phyloP scores from a whole-genome alignment of 2,797 vertebrate species.

The Sebastes hopkinsi region DNA sequence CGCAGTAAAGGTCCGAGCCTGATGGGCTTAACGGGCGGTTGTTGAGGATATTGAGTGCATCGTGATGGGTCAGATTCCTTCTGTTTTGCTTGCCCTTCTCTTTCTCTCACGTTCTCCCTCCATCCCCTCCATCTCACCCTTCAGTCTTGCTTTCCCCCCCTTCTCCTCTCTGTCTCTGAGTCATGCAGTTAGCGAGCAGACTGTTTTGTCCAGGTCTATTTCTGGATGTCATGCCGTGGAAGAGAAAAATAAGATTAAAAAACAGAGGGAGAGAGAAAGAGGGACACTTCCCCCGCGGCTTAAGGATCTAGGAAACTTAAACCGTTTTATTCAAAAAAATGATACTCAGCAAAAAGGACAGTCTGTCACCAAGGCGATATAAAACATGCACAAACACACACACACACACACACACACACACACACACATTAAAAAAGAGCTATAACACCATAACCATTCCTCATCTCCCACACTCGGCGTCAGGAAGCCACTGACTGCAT shows the following conservation, averaged over 20 bases:
- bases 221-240: conserved; percentile 68
- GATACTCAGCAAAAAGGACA: conserved; percentile 63
- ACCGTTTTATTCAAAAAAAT: conserved; percentile 54
- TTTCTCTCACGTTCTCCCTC: conserved; percentile 14
- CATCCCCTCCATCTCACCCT: background rate
- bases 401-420: background rate
- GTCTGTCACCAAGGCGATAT: conserved; percentile 39
- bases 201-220: conserved; percentile 75
- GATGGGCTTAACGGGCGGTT: conserved; percentile 53
- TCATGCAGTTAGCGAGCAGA: conserved; percentile 69
- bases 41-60: conserved; percentile 56
- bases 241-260: conserved; percentile 71
- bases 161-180: conserved; percentile 43
- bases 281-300: conserved; percentile 61
- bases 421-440: conserved; percentile 16
- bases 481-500: conserved; percentile 50
- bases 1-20: conserved; percentile 49
- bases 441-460: conserved; percentile 28
- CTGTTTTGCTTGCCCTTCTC: conserved; percentile 38
- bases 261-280: conserved; percentile 45
- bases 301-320: conserved; percentile 68
- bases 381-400: conserved; percentile 11
- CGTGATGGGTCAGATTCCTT: conserved; percentile 45
- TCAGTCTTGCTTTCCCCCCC: background rate
- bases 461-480: conserved; percentile 36